Conservation (phyloP, 2,888 invertebrate genomes). For the Amphipoea oculea region DNA sequence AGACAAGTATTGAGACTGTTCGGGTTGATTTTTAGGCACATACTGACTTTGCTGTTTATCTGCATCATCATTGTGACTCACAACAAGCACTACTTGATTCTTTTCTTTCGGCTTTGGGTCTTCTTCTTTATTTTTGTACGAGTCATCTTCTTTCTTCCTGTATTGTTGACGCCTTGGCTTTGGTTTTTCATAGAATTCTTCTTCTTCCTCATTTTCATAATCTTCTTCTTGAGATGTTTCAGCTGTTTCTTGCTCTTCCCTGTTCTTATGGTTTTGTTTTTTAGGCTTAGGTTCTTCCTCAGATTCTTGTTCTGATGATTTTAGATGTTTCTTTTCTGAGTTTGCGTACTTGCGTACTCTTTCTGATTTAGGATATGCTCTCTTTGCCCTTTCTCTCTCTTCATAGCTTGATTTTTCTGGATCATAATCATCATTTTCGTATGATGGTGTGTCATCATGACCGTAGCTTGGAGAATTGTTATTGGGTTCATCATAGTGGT, state of each 20-base stretch:
- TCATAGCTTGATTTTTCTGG: constrained; percentile 80
- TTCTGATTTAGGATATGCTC: constrained; percentile 79
- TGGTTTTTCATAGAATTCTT: constrained; percentile 64
- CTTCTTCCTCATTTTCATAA: constrained; percentile 54
- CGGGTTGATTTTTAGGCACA: constrained; percentile 38
- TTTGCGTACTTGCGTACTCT: constrained; percentile 33
- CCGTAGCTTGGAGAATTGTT: constrained; percentile 75
- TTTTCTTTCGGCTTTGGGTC: constrained; percentile 69
- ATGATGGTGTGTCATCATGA: constrained; percentile 68
- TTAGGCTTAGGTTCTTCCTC: constrained; percentile 64
- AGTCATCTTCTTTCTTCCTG: constrained; percentile 66
- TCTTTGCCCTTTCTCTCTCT: constrained; percentile 79
- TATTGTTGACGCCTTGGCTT: constrained; percentile 62
- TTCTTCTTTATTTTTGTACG: constrained; percentile 65
- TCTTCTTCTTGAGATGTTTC: constrained; percentile 70
- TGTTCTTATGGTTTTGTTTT: constrained; percentile 66
- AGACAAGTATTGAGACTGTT: constrained; percentile 46
- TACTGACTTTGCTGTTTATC: constrained; percentile 61
- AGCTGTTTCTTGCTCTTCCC: constrained; percentile 69
- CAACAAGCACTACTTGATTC: constrained; percentile 79
- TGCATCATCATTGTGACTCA: constrained; percentile 72
- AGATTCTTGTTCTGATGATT: constrained; percentile 47
- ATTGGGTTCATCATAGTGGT: constrained; percentile 79
- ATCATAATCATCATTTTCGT: constrained; percentile 79
- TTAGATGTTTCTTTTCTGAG: constrained; percentile 68